phyloP scores from a whole-genome alignment of 2,113 vertebrate genomes.

The Bambusicola thoracicus region DNA sequence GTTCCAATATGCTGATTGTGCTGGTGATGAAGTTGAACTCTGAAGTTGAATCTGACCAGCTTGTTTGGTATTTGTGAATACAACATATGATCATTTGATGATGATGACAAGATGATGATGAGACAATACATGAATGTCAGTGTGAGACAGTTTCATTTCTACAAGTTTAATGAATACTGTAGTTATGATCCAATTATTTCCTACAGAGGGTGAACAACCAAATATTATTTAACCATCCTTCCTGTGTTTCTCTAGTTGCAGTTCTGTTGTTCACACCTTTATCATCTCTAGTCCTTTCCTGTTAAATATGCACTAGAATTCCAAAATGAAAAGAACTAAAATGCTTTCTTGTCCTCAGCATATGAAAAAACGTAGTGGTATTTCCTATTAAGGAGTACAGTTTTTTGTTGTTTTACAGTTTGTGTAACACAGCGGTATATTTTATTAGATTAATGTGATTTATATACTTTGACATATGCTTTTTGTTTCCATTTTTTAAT shows the following conservation, averaged over 20 bases:
- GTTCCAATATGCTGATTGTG: not conserved
- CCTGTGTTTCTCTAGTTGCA: not conserved
- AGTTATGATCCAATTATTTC: not conserved
- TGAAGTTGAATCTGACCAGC: not conserved
- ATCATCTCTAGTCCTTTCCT: not conserved
- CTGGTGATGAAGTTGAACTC: not conserved
- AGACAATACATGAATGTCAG: not conserved
- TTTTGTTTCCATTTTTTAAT: not conserved
- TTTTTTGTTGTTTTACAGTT: not conserved
- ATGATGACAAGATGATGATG: not conserved
- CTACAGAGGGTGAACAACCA: not conserved
- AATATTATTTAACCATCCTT: not conserved
- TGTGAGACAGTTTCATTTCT: not conserved
- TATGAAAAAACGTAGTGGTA: not conserved
- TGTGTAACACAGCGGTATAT: not conserved
- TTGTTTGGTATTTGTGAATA: not conserved
- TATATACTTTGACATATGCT: not conserved
- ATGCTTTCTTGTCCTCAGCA: not conserved
- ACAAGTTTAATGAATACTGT: not conserved
- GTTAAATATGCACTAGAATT: not conserved
- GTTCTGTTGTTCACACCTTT: not conserved
- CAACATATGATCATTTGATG: not conserved
- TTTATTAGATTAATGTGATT: not conserved
- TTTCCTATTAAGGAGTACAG: not conserved
- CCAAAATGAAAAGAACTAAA: not conserved